Percentiles rank a stretch among this genome's conserved stretches.
phyloP scores from a whole-genome alignment of 1,140 invertebrate genomes.

The Diorhabda elongata region DNA sequence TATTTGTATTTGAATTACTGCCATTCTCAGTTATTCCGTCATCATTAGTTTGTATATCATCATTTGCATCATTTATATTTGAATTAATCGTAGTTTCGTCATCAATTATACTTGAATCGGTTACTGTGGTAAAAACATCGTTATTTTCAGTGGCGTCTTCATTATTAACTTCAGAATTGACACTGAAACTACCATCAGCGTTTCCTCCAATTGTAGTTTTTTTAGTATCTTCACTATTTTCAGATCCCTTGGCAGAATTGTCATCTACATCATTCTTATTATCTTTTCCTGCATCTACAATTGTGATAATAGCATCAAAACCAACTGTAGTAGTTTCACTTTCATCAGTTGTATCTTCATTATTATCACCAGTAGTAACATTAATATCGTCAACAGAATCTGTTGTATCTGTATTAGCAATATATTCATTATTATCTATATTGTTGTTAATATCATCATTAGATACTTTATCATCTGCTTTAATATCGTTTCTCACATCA shows the following conservation, averaged over 20 bases:
- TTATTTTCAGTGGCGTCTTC: too few relatives aligned
- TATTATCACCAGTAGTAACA: neutral
- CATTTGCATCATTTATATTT: neutral
- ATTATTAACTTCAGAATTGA: too few relatives aligned
- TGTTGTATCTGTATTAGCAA: neutral
- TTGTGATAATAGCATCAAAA: neutral
- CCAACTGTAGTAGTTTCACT: neutral
- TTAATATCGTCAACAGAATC: neutral
- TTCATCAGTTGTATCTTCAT: neutral
- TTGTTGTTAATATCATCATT: neutral
- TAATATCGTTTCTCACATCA: neutral
- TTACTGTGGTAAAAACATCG: too few relatives aligned
- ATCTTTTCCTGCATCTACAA: neutral
- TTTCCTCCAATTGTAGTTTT: too few relatives aligned
- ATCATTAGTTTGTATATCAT: neutral
- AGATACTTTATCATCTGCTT: neutral
- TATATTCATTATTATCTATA: neutral
- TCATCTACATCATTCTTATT: neutral
- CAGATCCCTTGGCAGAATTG: neutral
- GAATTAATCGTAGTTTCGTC: too few relatives aligned
- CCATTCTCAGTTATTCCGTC: neutral
- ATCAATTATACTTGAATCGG: too few relatives aligned
- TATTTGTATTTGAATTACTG: neutral
- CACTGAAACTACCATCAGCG: too few relatives aligned
- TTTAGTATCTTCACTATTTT: too few relatives aligned